A percentile compares a stretch with the other conserved stretches of the same genome.
These are phyloP conservation scores for Echiichthys vipera DNA, from an alignment of 2,797 vertebrate genomes.

Conservation along the genomic window DNA sequence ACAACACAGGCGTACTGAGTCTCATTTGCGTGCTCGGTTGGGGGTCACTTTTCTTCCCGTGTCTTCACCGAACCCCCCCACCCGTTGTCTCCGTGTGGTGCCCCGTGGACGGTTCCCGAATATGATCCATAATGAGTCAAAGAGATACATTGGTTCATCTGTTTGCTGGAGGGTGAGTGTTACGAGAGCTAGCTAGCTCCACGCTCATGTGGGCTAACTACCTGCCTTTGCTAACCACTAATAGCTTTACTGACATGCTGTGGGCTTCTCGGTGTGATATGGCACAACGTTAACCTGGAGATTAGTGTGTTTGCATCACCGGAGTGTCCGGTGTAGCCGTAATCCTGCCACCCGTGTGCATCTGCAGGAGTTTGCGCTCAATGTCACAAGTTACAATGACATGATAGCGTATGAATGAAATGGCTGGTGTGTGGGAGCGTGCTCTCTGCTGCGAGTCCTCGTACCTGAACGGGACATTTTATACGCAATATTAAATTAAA, in stretches of 20 bases:
- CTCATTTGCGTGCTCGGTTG: slow-evolving; percentile 3
- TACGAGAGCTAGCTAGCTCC: slow-evolving; percentile 53
- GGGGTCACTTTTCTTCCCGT: slow-evolving; percentile 27
- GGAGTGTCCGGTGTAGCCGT: slow-evolving; percentile 1
- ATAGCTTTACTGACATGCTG: background rate
- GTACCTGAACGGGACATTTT: background rate
- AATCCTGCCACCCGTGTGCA: background rate
- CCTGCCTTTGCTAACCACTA: slow-evolving; percentile 3
- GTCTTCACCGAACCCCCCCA: background rate
- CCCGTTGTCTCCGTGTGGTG: slow-evolving; percentile 49
- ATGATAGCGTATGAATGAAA: slow-evolving; percentile 36
- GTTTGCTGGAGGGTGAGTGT: slow-evolving; percentile 95
- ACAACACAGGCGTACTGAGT: slow-evolving; percentile 53
- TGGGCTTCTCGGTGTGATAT: background rate
- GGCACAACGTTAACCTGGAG: background rate
- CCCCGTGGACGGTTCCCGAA: slow-evolving; percentile 83
- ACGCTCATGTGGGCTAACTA: slow-evolving; percentile 28
- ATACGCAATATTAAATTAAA: background rate
- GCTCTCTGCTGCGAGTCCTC: background rate
- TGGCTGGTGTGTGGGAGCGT: background rate
- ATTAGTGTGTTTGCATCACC: background rate
- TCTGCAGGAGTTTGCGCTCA: slow-evolving; percentile 9
- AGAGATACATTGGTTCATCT: slow-evolving; percentile 97
- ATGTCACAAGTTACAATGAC: slow-evolving; percentile 61
- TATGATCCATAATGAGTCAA: slow-evolving; percentile 96